Evolutionary conservation across 2,113 vertebrate species (phyloP).

Genomic region (Menura novaehollandiae): DNA sequence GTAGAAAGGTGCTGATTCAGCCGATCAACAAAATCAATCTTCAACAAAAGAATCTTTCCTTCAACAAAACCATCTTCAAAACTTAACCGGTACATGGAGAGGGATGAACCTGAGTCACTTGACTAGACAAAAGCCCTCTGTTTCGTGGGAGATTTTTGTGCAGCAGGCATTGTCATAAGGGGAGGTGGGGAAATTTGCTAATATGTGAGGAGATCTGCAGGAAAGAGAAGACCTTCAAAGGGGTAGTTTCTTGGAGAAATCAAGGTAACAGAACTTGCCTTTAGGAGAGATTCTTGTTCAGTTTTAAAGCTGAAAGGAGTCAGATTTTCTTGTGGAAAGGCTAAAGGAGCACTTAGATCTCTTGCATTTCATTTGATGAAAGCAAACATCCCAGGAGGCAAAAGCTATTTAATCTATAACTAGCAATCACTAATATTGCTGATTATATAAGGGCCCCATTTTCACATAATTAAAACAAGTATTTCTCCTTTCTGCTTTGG

Average conservation of each 20-base stretch:
- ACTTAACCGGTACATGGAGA: neutral
- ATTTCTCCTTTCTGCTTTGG: neutral
- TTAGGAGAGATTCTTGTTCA: neutral
- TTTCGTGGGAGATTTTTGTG: neutral
- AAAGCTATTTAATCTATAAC: neutral
- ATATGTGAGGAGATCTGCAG: neutral
- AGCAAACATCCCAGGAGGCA: neutral
- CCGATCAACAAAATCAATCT: too few relatives aligned
- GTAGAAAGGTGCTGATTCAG: neutral
- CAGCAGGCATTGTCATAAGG: neutral
- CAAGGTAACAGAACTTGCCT: neutral
- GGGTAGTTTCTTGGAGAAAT: neutral
- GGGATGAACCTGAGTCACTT: neutral
- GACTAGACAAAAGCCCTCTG: accelerated
- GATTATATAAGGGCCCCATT: neutral
- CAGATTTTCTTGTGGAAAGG: neutral
- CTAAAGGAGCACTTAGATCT: neutral
- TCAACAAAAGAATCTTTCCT: too few relatives aligned
- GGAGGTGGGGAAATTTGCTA: neutral
- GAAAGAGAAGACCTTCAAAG: neutral
- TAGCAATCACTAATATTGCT: neutral
- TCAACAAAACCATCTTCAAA: neutral
- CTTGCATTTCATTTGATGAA: neutral
- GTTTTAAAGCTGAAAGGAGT: neutral
- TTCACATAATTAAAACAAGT: neutral